Evolutionary conservation across 2,797 vertebrate species (phyloP), one percentile per base, ranked within the genome.

Genomic region (Galagoides demidoff): DNA sequence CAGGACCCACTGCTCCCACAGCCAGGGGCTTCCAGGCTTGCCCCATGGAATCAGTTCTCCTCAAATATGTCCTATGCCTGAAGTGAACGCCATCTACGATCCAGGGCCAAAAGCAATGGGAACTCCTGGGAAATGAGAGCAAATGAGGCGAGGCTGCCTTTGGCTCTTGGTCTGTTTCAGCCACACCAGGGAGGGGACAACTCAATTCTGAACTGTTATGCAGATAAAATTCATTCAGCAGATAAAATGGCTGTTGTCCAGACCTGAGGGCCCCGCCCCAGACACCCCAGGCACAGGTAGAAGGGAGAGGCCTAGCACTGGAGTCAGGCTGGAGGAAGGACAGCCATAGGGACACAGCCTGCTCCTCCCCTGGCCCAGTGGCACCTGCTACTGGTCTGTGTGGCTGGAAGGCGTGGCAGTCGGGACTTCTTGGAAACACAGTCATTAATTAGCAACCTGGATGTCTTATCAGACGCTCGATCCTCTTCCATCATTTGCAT

Each of bases 231-330:
- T 43, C 39, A 43, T 76, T 81, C 55, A 52, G 17, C 5, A 4
- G 27, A 19, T 20, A 43, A 29, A 49, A 34, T 3, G 1, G 39
- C 68, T 78, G 19, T 9, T 37, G 49, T 61, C 5, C 22, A 1
- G 23, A n/a, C 43, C 37, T 14, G 25, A 39, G 49, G 78, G 19
- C 39, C 16, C 31, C 3, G 0, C 25, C 39, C 27, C 45, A 70
- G 57, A 25, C 1, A 16, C n/a, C n/a, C 1, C 1, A 0, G n/a
- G n/a, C 31, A 1, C 5, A 7, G 0, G 6, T 29, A 23, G 27
- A 17, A 17, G 25, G 5, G 1, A 70, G 43, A 31, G 8, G 22
- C 29, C 3, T 2, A 0, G 2, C 0, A 4, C 12, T 29, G 13
- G 25, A 20, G 8, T 34, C 34, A 9, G 20, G 29, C 2, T 9